Conservation (phyloP, 1,140 invertebrate genomes). For the Drosophila ambigua region DNA sequence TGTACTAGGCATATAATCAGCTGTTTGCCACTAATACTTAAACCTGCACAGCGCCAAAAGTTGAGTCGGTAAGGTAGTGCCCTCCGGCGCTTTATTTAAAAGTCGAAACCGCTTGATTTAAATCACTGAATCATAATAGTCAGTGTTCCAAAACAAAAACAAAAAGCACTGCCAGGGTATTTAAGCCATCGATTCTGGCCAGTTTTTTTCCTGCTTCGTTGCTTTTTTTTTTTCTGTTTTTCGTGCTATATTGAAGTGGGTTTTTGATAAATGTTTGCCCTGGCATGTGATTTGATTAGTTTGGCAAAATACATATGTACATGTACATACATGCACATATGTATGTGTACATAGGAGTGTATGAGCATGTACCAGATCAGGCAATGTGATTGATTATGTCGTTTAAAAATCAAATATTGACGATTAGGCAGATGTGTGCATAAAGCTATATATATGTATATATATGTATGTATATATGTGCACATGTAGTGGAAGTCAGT, state of each 20-base stretch:
- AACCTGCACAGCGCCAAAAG: too few species aligned
- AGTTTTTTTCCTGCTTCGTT: neutral
- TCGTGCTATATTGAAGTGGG: constrained; percentile 38
- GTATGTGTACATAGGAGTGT: neutral
- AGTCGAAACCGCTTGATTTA: too few species aligned
- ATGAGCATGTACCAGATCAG: constrained; percentile 11
- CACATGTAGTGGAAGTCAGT: constrained; percentile 30
- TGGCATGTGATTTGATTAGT: constrained; percentile 76
- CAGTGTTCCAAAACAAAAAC: too few species aligned
- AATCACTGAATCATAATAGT: too few species aligned
- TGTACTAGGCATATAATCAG: too few species aligned
- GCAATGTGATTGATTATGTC: constrained; percentile 63
- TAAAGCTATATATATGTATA: constrained; percentile 1
- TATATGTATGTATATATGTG: constrained; percentile 3
- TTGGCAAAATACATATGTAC: constrained; percentile 53
- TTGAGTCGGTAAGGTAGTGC: too few species aligned
- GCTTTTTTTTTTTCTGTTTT: constrained; percentile 36
- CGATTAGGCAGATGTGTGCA: constrained; percentile 57
- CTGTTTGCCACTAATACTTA: too few species aligned
- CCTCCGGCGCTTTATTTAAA: too few species aligned
- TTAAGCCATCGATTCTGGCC: too few species aligned
- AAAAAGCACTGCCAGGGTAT: too few species aligned
- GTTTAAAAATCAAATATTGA: constrained; percentile 78
- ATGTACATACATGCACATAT: constrained; percentile 28
- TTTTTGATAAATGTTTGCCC: constrained; percentile 73